Conservation (phyloP, 2,888 invertebrate genomes). For the Lepidonotus clava region DNA sequence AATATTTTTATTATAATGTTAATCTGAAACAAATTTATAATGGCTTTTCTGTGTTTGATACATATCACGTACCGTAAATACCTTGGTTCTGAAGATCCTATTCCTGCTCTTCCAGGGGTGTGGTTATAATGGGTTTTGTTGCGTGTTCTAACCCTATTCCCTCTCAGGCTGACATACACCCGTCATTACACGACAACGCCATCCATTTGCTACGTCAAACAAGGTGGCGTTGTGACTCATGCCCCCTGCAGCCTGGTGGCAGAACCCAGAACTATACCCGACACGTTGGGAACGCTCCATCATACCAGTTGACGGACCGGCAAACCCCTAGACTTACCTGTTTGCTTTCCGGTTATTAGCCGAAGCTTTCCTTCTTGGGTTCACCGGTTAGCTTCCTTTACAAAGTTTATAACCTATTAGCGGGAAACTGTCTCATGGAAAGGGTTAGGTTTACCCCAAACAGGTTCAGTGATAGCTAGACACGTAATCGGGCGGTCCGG, state of each 20-base stretch:
- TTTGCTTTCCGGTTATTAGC: background rate
- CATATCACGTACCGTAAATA: too few species aligned
- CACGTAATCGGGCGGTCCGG: too few species aligned
- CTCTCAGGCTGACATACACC: background rate
- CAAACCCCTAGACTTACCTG: background rate
- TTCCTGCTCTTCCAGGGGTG: background rate
- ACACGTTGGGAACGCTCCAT: background rate
- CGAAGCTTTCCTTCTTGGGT: background rate
- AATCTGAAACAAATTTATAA: too few species aligned
- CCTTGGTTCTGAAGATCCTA: background rate
- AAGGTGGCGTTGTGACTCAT: background rate
- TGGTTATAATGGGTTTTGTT: background rate
- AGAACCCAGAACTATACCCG: constrained; percentile 7
- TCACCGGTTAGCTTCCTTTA: too few species aligned
- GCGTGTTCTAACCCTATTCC: background rate
- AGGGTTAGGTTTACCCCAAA: too few species aligned
- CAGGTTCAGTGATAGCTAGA: too few species aligned
- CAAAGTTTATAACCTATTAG: too few species aligned
- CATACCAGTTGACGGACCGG: background rate
- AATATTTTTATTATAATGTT: too few species aligned
- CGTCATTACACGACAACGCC: background rate
- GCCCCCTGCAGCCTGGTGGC: background rate
- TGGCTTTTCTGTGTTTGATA: too few species aligned
- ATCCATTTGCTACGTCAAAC: constrained; percentile 3
- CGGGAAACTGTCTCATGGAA: too few species aligned